Evolutionary conservation across 2,797 vertebrate species (phyloP).

Genomic region (Urophycis tenuis): DNA sequence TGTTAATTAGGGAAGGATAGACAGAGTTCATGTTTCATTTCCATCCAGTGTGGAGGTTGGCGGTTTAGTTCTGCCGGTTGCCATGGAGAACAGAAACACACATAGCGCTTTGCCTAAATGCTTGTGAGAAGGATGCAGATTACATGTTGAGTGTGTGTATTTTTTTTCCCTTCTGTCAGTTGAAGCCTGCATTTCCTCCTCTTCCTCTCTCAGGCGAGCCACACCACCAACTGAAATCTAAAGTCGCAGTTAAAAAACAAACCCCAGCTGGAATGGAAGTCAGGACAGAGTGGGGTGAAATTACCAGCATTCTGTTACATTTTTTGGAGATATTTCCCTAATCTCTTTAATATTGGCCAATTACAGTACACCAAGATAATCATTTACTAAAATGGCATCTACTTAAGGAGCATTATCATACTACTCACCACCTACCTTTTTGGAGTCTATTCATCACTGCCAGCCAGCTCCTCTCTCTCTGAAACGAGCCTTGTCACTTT

Average conservation of each 20-base stretch:
- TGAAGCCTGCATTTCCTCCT: background rate
- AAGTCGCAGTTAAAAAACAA: background rate
- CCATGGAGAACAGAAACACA: constrained; percentile 55
- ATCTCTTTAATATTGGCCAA: constrained; percentile 27
- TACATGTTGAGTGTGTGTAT: constrained; percentile 17
- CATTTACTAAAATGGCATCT: constrained; percentile 45
- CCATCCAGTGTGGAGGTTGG: constrained; percentile 14
- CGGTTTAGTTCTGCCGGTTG: constrained; percentile 47
- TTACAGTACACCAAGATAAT: constrained; percentile 44
- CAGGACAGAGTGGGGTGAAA: constrained; percentile 8
- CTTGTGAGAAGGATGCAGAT: constrained; percentile 37
- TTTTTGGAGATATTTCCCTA: constrained; percentile 12
- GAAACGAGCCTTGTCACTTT: constrained; percentile 38
- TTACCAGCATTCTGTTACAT: constrained; percentile 7
- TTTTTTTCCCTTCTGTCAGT: background rate
- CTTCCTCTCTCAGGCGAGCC: background rate
- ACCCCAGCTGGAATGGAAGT: background rate
- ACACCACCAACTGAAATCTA: background rate
- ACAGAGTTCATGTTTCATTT: constrained; percentile 43
- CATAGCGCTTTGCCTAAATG: constrained; percentile 29
- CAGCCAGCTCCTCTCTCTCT: constrained; percentile 33
- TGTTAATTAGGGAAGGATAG: constrained; percentile 40
- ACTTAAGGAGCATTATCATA: constrained; percentile 34
- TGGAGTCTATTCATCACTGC: constrained; percentile 52
- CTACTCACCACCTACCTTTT: constrained; percentile 18